Evolutionary conservation across 2,797 vertebrate genomes (phyloP).

Genomic region (Pseudotriccus pelzelni): DNA sequence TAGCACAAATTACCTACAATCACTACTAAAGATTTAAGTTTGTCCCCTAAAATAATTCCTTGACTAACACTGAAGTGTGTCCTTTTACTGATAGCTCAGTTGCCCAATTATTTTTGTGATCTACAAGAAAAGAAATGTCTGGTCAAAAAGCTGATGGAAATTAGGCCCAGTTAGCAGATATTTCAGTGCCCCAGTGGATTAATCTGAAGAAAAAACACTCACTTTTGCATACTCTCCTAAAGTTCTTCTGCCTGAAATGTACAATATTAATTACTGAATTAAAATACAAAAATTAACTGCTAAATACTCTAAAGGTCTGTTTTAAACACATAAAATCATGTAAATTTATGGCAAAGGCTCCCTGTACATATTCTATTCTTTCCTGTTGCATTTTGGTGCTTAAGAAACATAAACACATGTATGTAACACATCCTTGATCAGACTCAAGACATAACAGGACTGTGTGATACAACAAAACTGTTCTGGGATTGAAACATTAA

Average conservation of each 20-base stretch:
- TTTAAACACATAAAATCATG: neutral
- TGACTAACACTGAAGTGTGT: slow-evolving; percentile 83
- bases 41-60: slow-evolving; percentile 84
- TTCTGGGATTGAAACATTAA: neutral
- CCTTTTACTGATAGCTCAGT: slow-evolving; percentile 87
- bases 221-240: neutral
- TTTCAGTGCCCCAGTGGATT: slow-evolving; percentile 19
- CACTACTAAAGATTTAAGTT: slow-evolving; percentile 91
- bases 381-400: neutral
- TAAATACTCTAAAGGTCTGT: neutral
- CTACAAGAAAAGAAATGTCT: slow-evolving; percentile 65
- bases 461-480: neutral
- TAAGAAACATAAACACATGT: neutral
- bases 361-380: neutral
- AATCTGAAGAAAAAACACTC: neutral
- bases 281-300: neutral
- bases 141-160: slow-evolving; percentile 68
- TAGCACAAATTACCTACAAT: slow-evolving; percentile 90
- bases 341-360: neutral
- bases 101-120: slow-evolving; percentile 89
- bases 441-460: neutral
- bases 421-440: neutral
- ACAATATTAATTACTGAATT: neutral
- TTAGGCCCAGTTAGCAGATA: slow-evolving; percentile 56
- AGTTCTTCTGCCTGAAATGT: slow-evolving; percentile 1